Evolutionary conservation across 2,113 vertebrate genomes (phyloP).

Genomic region (Isichthys henryi): DNA sequence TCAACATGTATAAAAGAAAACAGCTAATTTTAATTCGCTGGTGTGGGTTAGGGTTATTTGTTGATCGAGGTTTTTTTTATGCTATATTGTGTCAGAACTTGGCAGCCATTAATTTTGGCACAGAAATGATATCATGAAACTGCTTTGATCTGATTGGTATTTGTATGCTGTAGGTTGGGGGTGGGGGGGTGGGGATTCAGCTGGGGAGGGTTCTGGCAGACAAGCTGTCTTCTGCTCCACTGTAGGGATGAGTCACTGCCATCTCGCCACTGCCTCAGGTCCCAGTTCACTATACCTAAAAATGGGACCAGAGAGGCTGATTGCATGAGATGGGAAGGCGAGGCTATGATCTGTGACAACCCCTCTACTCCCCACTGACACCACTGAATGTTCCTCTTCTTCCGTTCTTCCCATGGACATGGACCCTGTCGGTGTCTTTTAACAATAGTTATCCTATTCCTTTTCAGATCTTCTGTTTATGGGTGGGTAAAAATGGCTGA

Average conservation of each 20-base stretch:
- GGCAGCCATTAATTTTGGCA: conserved; percentile 7
- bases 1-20: neutral
- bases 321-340: neutral
- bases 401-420: neutral
- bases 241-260: conserved; percentile 15
- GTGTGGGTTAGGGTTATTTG: neutral
- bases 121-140: neutral
- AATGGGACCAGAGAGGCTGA: neutral
- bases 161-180: neutral
- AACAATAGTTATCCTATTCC: neutral
- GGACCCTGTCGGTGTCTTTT: neutral
- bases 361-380: neutral
- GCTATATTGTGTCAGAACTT: neutral
- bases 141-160: conserved; percentile 7
- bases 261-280: neutral
- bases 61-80: conserved; percentile 10
- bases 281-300: conserved; percentile 9
- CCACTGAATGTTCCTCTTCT: neutral
- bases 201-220: conserved; percentile 6
- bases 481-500: neutral
- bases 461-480: neutral
- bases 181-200: neutral
- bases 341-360: neutral
- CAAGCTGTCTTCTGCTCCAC: neutral
- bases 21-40: neutral